These are phyloP conservation scores for Lycorma delicatula DNA, from an alignment of 1,140 invertebrate genomes.

Conservation along the genomic window DNA sequence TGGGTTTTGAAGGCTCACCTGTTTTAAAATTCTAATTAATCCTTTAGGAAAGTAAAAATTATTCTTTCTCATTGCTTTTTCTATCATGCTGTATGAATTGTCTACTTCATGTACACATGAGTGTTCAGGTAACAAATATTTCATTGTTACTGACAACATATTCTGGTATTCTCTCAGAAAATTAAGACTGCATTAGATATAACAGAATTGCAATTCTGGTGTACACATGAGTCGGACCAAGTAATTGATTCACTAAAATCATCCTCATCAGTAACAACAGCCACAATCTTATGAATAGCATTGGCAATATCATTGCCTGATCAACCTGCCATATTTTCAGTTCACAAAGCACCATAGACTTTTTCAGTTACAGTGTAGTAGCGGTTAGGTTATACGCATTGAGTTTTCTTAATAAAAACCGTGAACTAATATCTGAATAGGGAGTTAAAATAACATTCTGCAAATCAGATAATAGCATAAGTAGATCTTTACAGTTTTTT, in stretches of 20 bases:
- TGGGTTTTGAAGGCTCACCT: background rate
- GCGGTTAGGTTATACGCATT: too few relatives aligned
- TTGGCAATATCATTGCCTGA: too few relatives aligned
- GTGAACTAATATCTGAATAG: too few relatives aligned
- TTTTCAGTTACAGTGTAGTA: too few relatives aligned
- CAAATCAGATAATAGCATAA: too few relatives aligned
- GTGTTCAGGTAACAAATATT: constrained; percentile 30
- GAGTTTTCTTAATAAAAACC: too few relatives aligned
- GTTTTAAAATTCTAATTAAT: constrained; percentile 5
- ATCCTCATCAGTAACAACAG: too few relatives aligned
- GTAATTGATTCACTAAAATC: background rate
- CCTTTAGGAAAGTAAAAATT: constrained; percentile 2
- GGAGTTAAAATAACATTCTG: too few relatives aligned
- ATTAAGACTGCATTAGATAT: constrained; percentile 23
- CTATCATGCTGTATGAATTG: constrained; percentile 25
- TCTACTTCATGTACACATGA: constrained; percentile 29
- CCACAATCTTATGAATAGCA: too few relatives aligned
- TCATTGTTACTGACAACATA: constrained; percentile 24
- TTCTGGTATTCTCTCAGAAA: constrained; percentile 21
- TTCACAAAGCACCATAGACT: too few relatives aligned
- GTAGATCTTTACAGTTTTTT: too few relatives aligned
- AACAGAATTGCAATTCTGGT: constrained; percentile 29
- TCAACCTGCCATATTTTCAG: too few relatives aligned
- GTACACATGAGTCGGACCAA: constrained; percentile 29
- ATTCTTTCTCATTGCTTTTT: constrained; percentile 22